Conservation (phyloP, 2,113 vertebrate species). For the Peromyscus maniculatus region DNA sequence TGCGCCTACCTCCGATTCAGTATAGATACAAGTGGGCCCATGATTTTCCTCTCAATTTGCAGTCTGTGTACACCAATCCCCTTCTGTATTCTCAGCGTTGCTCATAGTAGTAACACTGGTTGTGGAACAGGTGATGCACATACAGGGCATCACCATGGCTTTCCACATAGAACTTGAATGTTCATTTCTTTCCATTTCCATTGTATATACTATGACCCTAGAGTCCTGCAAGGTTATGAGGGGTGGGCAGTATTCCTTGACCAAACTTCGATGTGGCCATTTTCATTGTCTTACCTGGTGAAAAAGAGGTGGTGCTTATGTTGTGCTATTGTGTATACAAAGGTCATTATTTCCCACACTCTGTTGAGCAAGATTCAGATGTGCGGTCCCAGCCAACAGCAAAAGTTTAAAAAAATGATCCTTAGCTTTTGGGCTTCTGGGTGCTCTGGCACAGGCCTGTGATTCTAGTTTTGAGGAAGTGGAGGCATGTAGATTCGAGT, state of each 20-base stretch:
- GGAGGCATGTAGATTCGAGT: background rate
- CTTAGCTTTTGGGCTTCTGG: background rate
- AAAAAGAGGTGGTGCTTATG: background rate
- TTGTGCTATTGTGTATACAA: too few relatives aligned
- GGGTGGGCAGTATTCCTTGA: background rate
- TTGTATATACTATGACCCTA: background rate
- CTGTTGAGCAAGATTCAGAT: background rate
- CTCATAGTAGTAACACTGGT: background rate
- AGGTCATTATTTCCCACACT: background rate
- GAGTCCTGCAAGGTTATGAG: accelerated
- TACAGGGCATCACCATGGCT: background rate
- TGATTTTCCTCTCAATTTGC: background rate
- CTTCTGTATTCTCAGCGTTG: background rate
- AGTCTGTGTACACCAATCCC: background rate
- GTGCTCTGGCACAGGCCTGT: background rate
- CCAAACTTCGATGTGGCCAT: background rate
- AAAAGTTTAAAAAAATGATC: background rate
- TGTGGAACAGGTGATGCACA: background rate
- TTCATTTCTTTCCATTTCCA: background rate
- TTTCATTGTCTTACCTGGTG: background rate
- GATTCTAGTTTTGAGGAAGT: background rate
- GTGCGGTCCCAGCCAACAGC: background rate
- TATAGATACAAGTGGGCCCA: background rate
- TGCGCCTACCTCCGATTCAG: background rate
- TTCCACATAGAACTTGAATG: background rate